Conservation (phyloP, 2,113 vertebrate genomes). For the Fregetta grallaria region DNA sequence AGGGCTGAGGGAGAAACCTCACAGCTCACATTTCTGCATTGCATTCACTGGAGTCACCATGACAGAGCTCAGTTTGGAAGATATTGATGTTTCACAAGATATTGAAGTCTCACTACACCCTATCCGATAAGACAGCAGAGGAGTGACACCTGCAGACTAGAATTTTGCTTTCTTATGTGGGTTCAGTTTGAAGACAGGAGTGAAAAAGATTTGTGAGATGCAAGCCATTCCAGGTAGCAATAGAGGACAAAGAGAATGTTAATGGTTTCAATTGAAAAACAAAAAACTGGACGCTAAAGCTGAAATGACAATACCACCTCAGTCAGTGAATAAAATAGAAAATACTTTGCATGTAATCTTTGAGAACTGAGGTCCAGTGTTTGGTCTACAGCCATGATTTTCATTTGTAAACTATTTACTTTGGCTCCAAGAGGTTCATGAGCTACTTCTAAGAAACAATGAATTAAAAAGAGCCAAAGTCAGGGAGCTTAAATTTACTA, state of each 20-base stretch:
- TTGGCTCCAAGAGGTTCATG: not conserved
- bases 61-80: not conserved
- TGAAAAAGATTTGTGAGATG: not conserved
- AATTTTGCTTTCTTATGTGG: not conserved
- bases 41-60: not conserved
- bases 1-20: not conserved
- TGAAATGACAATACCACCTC: not conserved
- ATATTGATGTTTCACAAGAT: not conserved
- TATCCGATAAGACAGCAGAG: not conserved
- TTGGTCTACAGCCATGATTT: not conserved
- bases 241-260: not conserved
- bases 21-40: not conserved
- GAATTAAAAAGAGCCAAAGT: not conserved
- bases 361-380: not conserved
- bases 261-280: not conserved
- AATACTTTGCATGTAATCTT: not conserved
- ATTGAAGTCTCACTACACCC: not conserved
- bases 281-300: not conserved
- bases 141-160: not conserved
- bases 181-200: not conserved
- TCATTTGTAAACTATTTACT: not conserved
- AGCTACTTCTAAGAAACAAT: not conserved
- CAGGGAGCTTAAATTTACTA: not conserved
- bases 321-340: not conserved
- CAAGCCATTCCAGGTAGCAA: not conserved